A percentile compares a stretch with the other conserved stretches of the same genome.
Conservation (phyloP, 2,888 invertebrate genomes). For the Nemapogon koenigi region DNA sequence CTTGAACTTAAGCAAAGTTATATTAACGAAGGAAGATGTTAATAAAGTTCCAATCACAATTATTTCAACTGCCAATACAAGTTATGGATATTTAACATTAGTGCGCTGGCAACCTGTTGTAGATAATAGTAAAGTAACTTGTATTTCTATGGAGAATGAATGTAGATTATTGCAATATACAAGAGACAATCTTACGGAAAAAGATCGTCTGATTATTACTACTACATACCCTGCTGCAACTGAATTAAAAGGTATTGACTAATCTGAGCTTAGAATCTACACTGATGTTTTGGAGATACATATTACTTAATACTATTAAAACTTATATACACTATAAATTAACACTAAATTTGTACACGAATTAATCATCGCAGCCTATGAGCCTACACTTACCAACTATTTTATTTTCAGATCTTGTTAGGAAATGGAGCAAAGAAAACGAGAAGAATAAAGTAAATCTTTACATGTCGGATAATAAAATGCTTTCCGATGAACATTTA, state of each 20-base stretch:
- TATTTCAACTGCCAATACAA: not conserved
- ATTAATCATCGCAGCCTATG: too few species aligned
- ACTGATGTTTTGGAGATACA: too few species aligned
- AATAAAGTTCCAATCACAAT: not conserved
- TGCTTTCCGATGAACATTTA: slow-evolving; percentile 20
- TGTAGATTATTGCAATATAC: slow-evolving; percentile 4
- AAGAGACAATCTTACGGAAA: slow-evolving; percentile 2
- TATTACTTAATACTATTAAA: too few species aligned
- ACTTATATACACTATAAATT: too few species aligned
- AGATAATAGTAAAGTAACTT: not conserved
- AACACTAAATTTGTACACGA: too few species aligned
- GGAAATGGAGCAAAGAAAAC: slow-evolving; percentile 24
- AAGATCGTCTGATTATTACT: slow-evolving; percentile 21
- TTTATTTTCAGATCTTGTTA: slow-evolving; percentile 19
- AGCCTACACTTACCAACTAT: too few species aligned
- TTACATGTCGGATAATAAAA: slow-evolving; percentile 25
- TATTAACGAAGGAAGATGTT: not conserved
- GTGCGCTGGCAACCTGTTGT: slow-evolving; percentile 2
- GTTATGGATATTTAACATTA: not conserved
- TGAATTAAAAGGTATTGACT: slow-evolving; percentile 21
- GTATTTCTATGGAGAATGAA: slow-evolving; percentile 2
- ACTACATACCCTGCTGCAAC: slow-evolving; percentile 23
- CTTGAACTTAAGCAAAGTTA: slow-evolving; percentile 19
- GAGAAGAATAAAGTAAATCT: slow-evolving; percentile 23
- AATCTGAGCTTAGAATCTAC: too few species aligned